phyloP scores from a whole-genome alignment of 2,797 vertebrate species.

The Sibirionetta formosa region DNA sequence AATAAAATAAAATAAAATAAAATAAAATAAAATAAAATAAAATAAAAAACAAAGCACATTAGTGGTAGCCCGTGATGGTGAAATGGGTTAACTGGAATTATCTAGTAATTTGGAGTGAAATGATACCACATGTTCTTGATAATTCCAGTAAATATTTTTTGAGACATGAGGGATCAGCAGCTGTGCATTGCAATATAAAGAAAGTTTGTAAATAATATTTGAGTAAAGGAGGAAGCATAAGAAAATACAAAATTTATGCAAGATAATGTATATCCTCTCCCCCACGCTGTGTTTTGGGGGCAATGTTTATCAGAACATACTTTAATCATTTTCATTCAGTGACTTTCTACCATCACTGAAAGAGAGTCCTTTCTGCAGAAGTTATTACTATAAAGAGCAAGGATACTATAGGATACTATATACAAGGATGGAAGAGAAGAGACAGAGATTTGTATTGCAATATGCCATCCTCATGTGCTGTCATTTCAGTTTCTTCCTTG shows the following conservation, averaged over 20 bases:
- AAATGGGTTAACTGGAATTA: not conserved
- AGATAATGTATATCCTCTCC: not conserved
- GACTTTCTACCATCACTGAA: not conserved
- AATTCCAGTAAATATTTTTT: not conserved
- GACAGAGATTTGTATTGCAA: not conserved
- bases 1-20: not conserved
- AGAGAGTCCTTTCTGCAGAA: not conserved
- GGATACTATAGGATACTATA: not conserved
- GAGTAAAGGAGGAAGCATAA: not conserved
- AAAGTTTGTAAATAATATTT: not conserved
- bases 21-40: not conserved
- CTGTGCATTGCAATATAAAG: not conserved
- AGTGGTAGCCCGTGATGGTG: not conserved
- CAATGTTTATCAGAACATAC: not conserved
- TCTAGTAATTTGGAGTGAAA: not conserved
- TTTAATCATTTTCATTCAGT: not conserved
- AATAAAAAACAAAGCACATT: accelerated
- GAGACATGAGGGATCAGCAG: not conserved
- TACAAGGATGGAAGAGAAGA: not conserved
- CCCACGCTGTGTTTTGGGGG: accelerated
- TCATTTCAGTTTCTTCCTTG: conserved; percentile 48
- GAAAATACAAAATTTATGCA: not conserved
- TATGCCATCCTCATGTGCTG: not conserved
- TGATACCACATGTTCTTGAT: not conserved
- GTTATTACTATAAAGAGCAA: conserved; percentile 8